Conservation (phyloP, 2,888 invertebrate genomes). For the Pyralis farinalis region DNA sequence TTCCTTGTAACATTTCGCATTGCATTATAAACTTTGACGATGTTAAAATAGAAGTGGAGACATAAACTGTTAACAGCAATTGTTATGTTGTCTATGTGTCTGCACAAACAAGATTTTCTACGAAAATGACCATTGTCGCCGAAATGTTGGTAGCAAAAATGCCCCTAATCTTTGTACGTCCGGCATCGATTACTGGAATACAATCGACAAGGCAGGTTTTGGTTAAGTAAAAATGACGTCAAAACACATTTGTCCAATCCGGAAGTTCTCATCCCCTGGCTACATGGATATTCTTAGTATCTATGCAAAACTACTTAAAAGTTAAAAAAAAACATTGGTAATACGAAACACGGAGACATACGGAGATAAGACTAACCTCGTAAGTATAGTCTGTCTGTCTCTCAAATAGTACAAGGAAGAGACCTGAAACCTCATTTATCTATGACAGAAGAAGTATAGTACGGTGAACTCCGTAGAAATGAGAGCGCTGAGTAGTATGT, state of each 20-base stretch:
- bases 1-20: neutral
- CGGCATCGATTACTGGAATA: conserved; percentile 68
- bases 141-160: conserved; percentile 25
- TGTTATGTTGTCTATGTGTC: conserved; percentile 4
- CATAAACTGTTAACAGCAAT: neutral
- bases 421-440: no score
- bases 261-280: no score
- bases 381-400: no score
- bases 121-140: conserved; percentile 25
- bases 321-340: no score
- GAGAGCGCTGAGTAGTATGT: no score
- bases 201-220: conserved; percentile 34
- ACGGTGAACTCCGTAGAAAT: no score
- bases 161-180: conserved; percentile 44
- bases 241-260: conserved; percentile 60
- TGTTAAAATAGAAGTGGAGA: neutral
- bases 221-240: conserved; percentile 41
- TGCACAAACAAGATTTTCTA: conserved; percentile 22
- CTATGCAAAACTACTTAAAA: no score
- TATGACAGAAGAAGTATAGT: no score
- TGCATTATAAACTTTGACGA: neutral
- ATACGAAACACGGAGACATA: no score
- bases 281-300: no score
- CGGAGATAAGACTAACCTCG: no score
- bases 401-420: no score